Conservation (phyloP, 1,140 invertebrate genomes). For the Aphidius gifuensis region DNA sequence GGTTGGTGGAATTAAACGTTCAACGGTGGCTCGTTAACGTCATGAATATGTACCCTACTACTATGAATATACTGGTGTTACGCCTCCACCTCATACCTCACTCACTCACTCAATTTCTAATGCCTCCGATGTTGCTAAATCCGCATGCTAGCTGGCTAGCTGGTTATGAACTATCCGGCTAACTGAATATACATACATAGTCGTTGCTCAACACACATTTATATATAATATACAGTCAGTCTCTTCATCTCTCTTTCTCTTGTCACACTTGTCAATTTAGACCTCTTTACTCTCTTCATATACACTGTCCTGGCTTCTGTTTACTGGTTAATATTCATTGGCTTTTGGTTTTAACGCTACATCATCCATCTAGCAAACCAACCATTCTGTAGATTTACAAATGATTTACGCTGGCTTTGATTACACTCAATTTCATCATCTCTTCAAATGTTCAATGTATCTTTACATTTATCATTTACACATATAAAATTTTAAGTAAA, state of each 20-base stretch:
- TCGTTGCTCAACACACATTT: too few relatives aligned
- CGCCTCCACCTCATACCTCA: constrained; percentile 22
- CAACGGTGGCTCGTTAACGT: constrained; percentile 57
- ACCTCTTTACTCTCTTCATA: constrained; percentile 20
- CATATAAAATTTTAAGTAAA: too few relatives aligned
- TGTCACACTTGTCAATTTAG: constrained; percentile 5
- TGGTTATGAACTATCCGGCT: too few relatives aligned
- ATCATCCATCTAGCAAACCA: constrained; percentile 30
- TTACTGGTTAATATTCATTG: constrained; percentile 57
- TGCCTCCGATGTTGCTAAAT: constrained; percentile 2
- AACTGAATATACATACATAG: too few relatives aligned
- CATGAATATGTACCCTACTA: constrained; percentile 58
- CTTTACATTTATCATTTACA: too few relatives aligned
- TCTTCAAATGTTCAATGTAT: not conserved
- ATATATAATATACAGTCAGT: too few relatives aligned
- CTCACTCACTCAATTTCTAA: constrained; percentile 18
- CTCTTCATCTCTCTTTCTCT: constrained; percentile 3
- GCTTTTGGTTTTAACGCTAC: constrained; percentile 27
- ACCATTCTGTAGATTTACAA: constrained; percentile 27
- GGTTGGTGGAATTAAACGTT: constrained; percentile 58
- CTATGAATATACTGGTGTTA: constrained; percentile 25
- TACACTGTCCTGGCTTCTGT: constrained; percentile 34
- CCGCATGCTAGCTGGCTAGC: not conserved
- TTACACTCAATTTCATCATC: constrained; percentile 45
- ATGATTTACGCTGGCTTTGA: constrained; percentile 45